These are phyloP conservation scores for Achroia grisella DNA, from an alignment of 1,140 invertebrate species.

Conservation along the genomic window DNA sequence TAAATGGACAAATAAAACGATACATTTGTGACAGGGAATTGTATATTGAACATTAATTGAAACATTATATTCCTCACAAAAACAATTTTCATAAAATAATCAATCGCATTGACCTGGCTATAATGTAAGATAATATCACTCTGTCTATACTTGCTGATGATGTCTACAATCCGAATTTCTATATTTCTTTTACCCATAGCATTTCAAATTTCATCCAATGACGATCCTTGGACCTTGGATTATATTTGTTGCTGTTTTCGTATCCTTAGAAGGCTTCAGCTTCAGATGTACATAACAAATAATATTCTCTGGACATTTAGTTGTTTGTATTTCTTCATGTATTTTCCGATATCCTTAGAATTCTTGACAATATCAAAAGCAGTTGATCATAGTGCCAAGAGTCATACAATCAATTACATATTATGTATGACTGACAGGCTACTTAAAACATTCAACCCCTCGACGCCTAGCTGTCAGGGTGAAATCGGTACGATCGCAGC, in stretches of 20 bases:
- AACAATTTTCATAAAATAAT: constrained; percentile 13
- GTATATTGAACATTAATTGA: constrained; percentile 60
- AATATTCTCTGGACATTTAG: no score
- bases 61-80: constrained; percentile 27
- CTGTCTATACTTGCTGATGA: constrained; percentile 16
- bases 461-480: background rate
- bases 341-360: no score
- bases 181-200: background rate
- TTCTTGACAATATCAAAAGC: no score
- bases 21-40: constrained; percentile 24
- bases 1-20: constrained; percentile 15
- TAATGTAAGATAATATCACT: constrained; percentile 15
- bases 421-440: no score
- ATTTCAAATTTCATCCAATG: background rate
- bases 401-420: background rate
- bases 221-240: no score
- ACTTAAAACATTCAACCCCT: background rate
- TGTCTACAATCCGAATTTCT: background rate
- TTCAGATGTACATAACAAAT: no score
- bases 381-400: no score
- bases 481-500: constrained; percentile 10
- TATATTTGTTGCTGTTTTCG: no score
- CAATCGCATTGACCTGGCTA: constrained; percentile 20
- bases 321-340: no score
- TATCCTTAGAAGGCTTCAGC: no score